Conservation (phyloP, 2,113 vertebrate species). For the Natator depressus region DNA sequence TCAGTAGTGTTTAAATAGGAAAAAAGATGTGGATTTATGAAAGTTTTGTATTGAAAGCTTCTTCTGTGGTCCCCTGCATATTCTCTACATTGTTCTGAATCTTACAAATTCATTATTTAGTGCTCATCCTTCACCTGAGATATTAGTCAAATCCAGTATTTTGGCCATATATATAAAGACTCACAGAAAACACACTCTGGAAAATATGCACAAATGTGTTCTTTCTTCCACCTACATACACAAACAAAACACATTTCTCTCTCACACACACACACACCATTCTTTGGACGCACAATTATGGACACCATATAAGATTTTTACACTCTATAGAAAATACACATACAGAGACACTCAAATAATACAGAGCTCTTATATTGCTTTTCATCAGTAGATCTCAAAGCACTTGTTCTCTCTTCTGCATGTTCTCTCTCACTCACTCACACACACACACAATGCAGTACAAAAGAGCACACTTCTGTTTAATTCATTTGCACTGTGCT, state of each 20-base stretch:
- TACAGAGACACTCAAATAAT: not conserved
- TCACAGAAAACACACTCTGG: not conserved
- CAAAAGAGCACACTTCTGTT: not conserved
- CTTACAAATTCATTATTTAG: constrained; percentile 3
- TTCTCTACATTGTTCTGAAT: not conserved
- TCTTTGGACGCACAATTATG: not conserved
- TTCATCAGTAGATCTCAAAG: not conserved
- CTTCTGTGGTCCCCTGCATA: not conserved
- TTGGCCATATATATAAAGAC: not conserved
- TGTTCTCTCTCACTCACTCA: not conserved
- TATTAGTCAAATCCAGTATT: constrained; percentile 3
- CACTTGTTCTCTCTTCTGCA: not conserved
- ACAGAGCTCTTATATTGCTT: not conserved
- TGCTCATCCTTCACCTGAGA: constrained; percentile 19
- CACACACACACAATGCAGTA: not conserved
- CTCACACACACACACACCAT: not conserved
- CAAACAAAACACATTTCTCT: constrained; percentile 9
- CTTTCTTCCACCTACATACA: not conserved
- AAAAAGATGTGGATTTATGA: not conserved
- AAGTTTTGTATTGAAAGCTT: accelerated
- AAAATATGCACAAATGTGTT: not conserved
- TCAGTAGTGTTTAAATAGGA: not conserved
- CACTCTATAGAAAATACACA: not conserved
- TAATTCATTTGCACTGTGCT: not conserved
- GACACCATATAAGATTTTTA: not conserved